Conservation (phyloP, 2,888 invertebrate genomes). For the Octodonta nipae region DNA sequence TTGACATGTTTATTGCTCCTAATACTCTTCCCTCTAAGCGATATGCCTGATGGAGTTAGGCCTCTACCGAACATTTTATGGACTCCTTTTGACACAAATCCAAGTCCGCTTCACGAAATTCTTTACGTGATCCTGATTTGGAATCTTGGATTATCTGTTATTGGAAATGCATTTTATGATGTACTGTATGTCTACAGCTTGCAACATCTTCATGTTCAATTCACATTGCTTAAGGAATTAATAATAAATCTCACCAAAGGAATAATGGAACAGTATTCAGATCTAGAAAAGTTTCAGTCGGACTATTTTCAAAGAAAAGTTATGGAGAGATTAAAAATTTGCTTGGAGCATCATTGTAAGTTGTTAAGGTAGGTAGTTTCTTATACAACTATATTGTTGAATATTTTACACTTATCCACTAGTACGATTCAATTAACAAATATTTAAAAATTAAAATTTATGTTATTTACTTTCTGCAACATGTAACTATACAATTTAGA, state of each 20-base stretch:
- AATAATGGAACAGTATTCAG: slow-evolving; percentile 8
- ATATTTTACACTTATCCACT: too few relatives aligned
- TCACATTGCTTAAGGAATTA: slow-evolving; percentile 11
- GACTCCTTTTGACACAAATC: slow-evolving; percentile 15
- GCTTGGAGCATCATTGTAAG: slow-evolving; percentile 13
- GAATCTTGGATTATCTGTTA: slow-evolving; percentile 12
- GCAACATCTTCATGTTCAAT: slow-evolving; percentile 15
- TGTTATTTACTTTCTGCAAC: too few relatives aligned
- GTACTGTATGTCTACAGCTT: slow-evolving; percentile 10
- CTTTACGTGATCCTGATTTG: slow-evolving; percentile 11
- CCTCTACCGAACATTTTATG: slow-evolving; percentile 13
- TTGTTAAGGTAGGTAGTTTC: slow-evolving; percentile 15
- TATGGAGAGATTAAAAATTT: slow-evolving; percentile 11
- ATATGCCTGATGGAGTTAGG: slow-evolving; percentile 13
- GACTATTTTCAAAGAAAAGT: slow-evolving; percentile 13
- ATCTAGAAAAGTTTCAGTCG: slow-evolving; percentile 13
- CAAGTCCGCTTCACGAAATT: slow-evolving; percentile 15
- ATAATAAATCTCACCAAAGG: slow-evolving; percentile 11
- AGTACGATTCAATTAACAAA: too few relatives aligned
- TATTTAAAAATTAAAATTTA: too few relatives aligned
- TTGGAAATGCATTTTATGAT: slow-evolving; percentile 14
- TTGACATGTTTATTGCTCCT: slow-evolving; percentile 7
- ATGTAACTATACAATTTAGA: too few relatives aligned
- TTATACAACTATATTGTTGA: too few relatives aligned
- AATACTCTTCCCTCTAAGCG: slow-evolving; percentile 10